These are phyloP conservation scores for Crocidura indochinensis DNA, from an alignment of 2,797 vertebrate genomes.

Conservation along the genomic window DNA sequence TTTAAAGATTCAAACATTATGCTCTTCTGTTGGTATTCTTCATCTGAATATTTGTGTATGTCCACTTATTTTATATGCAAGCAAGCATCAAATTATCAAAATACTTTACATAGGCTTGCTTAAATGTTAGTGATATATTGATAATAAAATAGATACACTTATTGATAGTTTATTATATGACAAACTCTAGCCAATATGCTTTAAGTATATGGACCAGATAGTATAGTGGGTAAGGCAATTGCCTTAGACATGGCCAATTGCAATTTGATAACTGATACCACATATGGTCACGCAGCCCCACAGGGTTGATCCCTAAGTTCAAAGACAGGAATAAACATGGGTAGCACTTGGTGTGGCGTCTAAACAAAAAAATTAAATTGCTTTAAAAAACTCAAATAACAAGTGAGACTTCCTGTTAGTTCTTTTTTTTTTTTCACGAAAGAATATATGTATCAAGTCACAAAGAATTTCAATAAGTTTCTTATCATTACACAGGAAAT, in stretches of 20 bases:
- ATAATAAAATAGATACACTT: not conserved
- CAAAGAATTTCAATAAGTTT: not conserved
- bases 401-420: not conserved
- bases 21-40: constrained; percentile 9
- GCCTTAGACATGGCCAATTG: too few species aligned
- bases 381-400: not conserved
- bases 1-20: constrained; percentile 5
- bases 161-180: constrained; percentile 13
- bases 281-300: too few species aligned
- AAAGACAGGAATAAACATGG: too few species aligned
- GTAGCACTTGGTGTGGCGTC: too few species aligned
- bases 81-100: constrained; percentile 1
- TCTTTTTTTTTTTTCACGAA: not conserved
- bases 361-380: too few species aligned
- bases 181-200: not conserved
- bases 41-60: not conserved
- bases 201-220: not conserved
- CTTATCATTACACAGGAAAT: constrained; percentile 32
- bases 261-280: too few species aligned
- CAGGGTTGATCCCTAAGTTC: too few species aligned
- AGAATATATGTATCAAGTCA: not conserved
- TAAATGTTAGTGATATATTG: constrained; percentile 1
- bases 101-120: not conserved
- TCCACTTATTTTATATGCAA: not conserved
- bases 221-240: too few species aligned